These are phyloP conservation scores for Gavialis gangeticus DNA, from an alignment of 2,113 vertebrate species.

Conservation along the genomic window DNA sequence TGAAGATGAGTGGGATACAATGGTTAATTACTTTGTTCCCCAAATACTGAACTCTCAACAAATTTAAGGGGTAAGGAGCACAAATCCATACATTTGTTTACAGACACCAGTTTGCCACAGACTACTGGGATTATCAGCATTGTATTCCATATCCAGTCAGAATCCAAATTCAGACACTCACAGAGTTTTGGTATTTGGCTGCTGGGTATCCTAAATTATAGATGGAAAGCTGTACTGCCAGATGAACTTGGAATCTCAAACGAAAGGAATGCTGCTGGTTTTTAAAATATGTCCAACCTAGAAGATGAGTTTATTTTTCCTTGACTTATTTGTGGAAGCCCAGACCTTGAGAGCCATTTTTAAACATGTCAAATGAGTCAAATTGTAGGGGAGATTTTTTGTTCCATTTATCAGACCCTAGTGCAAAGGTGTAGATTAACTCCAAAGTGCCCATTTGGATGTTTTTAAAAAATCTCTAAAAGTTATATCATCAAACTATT, in stretches of 20 bases:
- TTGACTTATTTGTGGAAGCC: slow-evolving; percentile 23
- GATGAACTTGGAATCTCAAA: neutral
- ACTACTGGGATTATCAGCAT: neutral
- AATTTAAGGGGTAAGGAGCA: neutral
- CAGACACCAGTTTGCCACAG: neutral
- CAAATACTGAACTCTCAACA: neutral
- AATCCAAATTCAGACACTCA: neutral
- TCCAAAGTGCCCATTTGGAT: neutral
- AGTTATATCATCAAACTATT: too few species aligned
- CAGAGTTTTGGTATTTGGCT: neutral
- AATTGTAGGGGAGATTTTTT: neutral
- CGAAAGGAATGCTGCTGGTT: neutral
- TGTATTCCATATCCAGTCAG: neutral
- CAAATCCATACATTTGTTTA: neutral
- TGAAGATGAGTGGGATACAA: neutral
- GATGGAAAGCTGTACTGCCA: neutral
- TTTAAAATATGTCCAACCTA: neutral
- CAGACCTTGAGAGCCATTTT: neutral
- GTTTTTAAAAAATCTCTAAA: too few species aligned
- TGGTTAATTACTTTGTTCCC: slow-evolving; percentile 13
- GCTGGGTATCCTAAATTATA: neutral
- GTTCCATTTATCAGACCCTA: neutral
- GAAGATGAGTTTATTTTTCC: neutral
- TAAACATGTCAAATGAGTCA: neutral
- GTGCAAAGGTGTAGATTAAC: neutral